Base-by-base conservation (phyloP, 2,888 invertebrate species). In the Dynastes grantii region DNA sequence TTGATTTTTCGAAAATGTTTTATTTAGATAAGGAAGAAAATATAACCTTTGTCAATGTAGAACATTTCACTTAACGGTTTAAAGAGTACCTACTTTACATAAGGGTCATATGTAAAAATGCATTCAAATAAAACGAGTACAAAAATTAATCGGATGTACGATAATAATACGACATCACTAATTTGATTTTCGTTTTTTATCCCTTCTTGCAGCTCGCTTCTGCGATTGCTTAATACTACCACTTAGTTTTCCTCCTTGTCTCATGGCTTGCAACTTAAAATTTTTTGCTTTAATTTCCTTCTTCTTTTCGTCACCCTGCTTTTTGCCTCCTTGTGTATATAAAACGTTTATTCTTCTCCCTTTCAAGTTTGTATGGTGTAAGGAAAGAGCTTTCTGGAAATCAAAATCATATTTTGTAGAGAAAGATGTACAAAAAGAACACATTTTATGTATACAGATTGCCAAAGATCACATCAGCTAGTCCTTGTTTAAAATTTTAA, bases 311-410 rank as follows among this genome's bases (percentile, higher is more conserved):
- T 83, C 83, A 13, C 84, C 84, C 40, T 86, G 86, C 77, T 89
- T 89, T 6, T 87, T 87, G 13, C 88, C 88, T 13, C 85, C 84
- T 81, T 85, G 82, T 0, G 89, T 88, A 79, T 90, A 90, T 80
- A 88, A 81, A 29, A 90, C 90, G 68, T 89, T 90, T 71, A 91
- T 88, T 77, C 85, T 85, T 27, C 90, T 85, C 0, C 88, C 88
- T 22, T 87, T 86, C 1, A 91, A 8, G 9, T 85, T 84, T 2
- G 90, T 85, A 49, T 89, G 86, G 82, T 90, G 88, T 76, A 90
- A 81, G 3, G 89, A 86, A 2, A 90, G 81, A 67, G 85, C 89
- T 89, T 90, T 90, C 90, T 90, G 85, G 86, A 88, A 81, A 70
- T 45, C 6, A 11, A 45, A 11, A 45, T 45, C 65, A 11, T 11